Conservation (phyloP, 2,888 invertebrate species). For the Lepidochitona cinerea region DNA sequence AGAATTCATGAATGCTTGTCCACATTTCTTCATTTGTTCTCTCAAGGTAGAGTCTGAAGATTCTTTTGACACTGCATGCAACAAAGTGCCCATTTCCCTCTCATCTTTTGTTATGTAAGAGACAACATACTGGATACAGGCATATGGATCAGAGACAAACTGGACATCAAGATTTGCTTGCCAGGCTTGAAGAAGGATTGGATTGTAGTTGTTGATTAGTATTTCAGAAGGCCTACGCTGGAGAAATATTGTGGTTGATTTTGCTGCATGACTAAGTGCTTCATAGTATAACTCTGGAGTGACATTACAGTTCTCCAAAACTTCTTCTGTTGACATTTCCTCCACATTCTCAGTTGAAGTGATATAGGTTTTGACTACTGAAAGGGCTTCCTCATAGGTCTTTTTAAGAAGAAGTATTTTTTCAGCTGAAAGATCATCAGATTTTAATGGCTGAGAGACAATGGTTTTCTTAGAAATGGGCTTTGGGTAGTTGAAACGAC, state of each 20-base stretch:
- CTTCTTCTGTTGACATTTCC: slow-evolving; percentile 3
- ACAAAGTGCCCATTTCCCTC: slow-evolving; percentile 7
- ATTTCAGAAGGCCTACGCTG: slow-evolving; percentile 14
- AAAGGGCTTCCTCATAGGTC: neutral
- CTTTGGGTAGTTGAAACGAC: neutral
- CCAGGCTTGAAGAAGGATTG: slow-evolving; percentile 3
- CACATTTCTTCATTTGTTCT: slow-evolving; percentile 20
- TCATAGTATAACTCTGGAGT: slow-evolving; percentile 6
- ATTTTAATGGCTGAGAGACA: neutral
- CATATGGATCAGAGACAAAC: neutral
- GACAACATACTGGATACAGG: slow-evolving; percentile 6
- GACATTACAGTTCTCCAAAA: slow-evolving; percentile 7
- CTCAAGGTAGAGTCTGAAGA: neutral
- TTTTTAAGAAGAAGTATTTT: neutral
- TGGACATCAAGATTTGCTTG: slow-evolving; percentile 12
- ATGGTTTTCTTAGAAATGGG: neutral
- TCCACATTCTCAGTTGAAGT: neutral
- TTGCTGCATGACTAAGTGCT: slow-evolving; percentile 7
- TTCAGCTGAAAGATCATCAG: neutral
- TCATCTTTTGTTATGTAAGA: slow-evolving; percentile 14
- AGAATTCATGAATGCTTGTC: slow-evolving; percentile 14
- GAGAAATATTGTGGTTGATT: slow-evolving; percentile 2
- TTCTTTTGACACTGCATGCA: slow-evolving; percentile 5
- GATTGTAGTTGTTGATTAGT: slow-evolving; percentile 21
- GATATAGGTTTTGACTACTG: neutral